Percentiles rank a stretch among this genome's conserved stretches.
Conservation (phyloP, 2,888 invertebrate species). For the Acleris literana region DNA sequence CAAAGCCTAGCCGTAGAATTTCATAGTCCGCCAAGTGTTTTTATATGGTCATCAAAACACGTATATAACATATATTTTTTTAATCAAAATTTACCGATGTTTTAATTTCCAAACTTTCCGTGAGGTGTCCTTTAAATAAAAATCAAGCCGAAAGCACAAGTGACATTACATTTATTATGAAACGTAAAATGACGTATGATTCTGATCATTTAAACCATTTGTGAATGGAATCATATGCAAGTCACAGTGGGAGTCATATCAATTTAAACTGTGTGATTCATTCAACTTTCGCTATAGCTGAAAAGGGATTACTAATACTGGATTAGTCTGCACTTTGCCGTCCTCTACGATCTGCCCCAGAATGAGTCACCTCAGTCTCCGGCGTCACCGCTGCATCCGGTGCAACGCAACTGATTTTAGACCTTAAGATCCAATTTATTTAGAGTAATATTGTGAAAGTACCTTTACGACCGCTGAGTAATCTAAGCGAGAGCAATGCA, state of each 20-base stretch:
- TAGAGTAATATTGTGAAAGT: constrained; percentile 1
- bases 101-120: too few relatives aligned
- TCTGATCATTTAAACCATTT: too few relatives aligned
- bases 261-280: constrained; percentile 8
- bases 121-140: too few relatives aligned
- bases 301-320: constrained; percentile 27
- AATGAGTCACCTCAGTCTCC: constrained; percentile 37
- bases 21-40: too few relatives aligned
- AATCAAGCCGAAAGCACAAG: too few relatives aligned
- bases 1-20: too few relatives aligned
- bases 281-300: not conserved
- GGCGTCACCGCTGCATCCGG: constrained; percentile 40
- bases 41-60: too few relatives aligned
- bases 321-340: constrained; percentile 9
- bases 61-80: too few relatives aligned
- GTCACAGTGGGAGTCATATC: not conserved
- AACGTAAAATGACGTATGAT: too few relatives aligned
- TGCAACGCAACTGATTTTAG: constrained; percentile 29
- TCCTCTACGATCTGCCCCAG: constrained; percentile 27
- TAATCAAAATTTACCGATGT: too few relatives aligned
- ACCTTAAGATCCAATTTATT: constrained; percentile 7
- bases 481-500: constrained; percentile 45
- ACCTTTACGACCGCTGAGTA: constrained; percentile 35
- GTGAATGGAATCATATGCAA: not conserved
- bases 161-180: too few relatives aligned